Conservation (phyloP, 2,888 invertebrate species). For the Acrocera orbiculus region DNA sequence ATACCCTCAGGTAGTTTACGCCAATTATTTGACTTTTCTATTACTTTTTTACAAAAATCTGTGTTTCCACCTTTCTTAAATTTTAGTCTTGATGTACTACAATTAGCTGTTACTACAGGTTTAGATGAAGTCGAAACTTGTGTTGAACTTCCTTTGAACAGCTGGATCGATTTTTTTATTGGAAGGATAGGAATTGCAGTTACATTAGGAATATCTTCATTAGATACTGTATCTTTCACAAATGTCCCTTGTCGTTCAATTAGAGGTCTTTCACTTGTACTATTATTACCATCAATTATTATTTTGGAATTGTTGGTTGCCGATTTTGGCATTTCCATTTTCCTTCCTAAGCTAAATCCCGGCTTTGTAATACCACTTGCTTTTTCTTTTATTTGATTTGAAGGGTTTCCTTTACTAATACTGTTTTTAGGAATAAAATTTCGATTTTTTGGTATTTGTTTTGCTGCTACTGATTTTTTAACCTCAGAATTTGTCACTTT, state of each 20-base stretch:
- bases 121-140: constrained; percentile 10
- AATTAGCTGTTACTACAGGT: constrained; percentile 7
- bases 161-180: constrained; percentile 23
- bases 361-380: too few species aligned
- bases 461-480: constrained; percentile 12
- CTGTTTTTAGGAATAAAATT: constrained; percentile 14
- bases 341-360: too few species aligned
- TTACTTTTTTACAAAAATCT: constrained; percentile 28
- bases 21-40: constrained; percentile 16
- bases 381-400: too few species aligned
- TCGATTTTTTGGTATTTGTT: constrained; percentile 10
- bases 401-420: too few species aligned
- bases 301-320: too few species aligned
- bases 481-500: constrained; percentile 14
- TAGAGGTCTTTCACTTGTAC: constrained; percentile 12
- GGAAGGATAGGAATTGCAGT: constrained; percentile 17
- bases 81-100: constrained; percentile 28
- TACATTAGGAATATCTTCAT: constrained; percentile 26
- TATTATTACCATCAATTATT: too few species aligned
- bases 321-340: too few species aligned
- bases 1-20: constrained; percentile 15
- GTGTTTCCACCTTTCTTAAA: constrained; percentile 18
- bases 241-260: constrained; percentile 79
- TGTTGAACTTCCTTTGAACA: constrained; percentile 17
- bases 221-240: constrained; percentile 59